Evolutionary conservation across 2,888 invertebrate species (phyloP), one percentile per base, ranked within the genome.

Genomic region (Selenia dentaria): DNA sequence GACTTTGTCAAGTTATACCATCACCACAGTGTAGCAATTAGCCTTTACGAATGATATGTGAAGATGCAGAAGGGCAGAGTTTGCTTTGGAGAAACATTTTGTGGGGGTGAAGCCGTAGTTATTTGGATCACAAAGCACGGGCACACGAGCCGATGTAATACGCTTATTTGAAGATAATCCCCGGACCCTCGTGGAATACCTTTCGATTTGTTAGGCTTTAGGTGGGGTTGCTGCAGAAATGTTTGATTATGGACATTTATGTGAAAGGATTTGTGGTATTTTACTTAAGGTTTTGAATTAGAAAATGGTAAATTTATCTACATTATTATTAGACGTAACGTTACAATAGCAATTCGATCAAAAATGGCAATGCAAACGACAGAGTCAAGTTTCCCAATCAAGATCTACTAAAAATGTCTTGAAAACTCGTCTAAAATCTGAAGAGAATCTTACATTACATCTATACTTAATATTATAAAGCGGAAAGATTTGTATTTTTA

Each of bases 121-220:
- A 77, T 79, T 79, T 71, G 68, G 77, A 75, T 76, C 73, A 81
- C 82, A 79, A 79, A 77, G 80, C 79, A 73, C 67, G 74, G 65
- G 65, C 62, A 53, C 61, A 60, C 62, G 57, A 71, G 67, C 69
- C 70, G 67, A 66, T 60, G 74, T 83, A 83, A 83, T 83, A 82
- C 80, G 79, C 83, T 83, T 84, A 84, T 83, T 83, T 83, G 78
- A 81, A 79, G 82, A 75, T 83, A 75, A 83, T 83, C 82, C 69
- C 54, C 57, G 62, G 57, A 69, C 72, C 71, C 69, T 66, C 65
- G 45, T 3, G 47, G 70, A 64, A 71, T 71, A 67, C 70, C 67
- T 67, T 61, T 58, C 74, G 70, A 70, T 73, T 68, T 72, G 63
- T 52, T 55, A 51, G 62, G 57, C 62, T 55, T 41, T 52, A 27